Percentiles rank a stretch among this genome's conserved stretches.
Evolutionary conservation across 2,888 invertebrate species (phyloP).

Genomic region (Zygothrica quintamaculata): DNA sequence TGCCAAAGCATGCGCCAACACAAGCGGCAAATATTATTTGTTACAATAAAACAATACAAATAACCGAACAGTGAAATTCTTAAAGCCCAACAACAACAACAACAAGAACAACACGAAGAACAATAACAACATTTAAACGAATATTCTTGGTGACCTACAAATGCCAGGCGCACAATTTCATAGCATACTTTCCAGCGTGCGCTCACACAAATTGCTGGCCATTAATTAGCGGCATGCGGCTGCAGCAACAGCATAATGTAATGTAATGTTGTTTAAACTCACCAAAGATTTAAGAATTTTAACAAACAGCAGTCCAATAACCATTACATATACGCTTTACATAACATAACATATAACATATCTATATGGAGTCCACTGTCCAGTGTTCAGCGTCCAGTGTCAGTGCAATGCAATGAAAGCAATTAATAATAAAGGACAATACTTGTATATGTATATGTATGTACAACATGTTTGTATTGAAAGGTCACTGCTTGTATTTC

Average conservation of each 20-base stretch:
- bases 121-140: constrained; percentile 1
- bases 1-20: constrained; percentile 65
- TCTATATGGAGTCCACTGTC: no score
- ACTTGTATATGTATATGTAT: background rate
- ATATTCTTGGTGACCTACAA: constrained; percentile 61
- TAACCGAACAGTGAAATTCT: constrained; percentile 9
- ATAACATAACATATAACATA: no score
- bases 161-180: constrained; percentile 37
- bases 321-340: background rate
- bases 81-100: constrained; percentile 3
- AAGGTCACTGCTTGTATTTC: constrained; percentile 26
- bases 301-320: background rate
- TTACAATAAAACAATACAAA: constrained; percentile 13
- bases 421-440: constrained; percentile 40
- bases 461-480: constrained; percentile 1
- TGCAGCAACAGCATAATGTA: constrained; percentile 22
- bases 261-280: constrained; percentile 57
- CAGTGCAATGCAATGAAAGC: constrained; percentile 12
- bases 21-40: constrained; percentile 43
- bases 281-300: constrained; percentile 35
- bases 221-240: constrained; percentile 71
- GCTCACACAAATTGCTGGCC: constrained; percentile 64
- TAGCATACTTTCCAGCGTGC: constrained; percentile 60
- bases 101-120: constrained; percentile 10
- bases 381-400: no score